Evolutionary conservation across 2,113 vertebrate species (phyloP).

Genomic region (Grantiella picta): DNA sequence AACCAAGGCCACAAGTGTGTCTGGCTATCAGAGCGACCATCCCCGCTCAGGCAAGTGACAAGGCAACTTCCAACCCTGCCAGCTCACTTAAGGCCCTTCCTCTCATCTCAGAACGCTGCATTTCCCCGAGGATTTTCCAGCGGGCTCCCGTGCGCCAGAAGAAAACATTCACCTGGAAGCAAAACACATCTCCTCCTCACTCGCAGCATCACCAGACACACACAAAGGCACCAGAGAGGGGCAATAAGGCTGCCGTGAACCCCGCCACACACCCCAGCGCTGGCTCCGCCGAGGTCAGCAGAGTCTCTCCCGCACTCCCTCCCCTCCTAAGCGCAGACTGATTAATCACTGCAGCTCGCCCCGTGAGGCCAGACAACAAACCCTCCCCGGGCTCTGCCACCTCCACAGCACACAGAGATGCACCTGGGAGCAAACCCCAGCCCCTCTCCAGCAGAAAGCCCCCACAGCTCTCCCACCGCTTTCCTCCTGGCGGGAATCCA

Average conservation of each 20-base stretch:
- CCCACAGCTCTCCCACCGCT: too few species aligned
- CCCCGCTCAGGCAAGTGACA: neutral
- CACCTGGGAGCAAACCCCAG: neutral
- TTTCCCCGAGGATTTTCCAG: neutral
- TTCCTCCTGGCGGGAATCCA: rapidly evolving
- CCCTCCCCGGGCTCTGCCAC: neutral
- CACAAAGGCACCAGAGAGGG: rapidly evolving
- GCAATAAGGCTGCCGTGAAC: neutral
- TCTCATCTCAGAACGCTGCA: neutral
- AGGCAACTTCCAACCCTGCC: neutral
- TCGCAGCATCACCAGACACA: neutral
- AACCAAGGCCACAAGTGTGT: neutral
- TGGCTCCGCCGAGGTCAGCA: neutral
- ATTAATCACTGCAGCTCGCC: neutral
- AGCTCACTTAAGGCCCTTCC: neutral
- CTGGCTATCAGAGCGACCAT: neutral
- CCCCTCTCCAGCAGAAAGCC: neutral
- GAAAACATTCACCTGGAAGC: neutral
- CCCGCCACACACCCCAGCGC: too few species aligned
- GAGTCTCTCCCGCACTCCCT: neutral
- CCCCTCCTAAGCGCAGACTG: neutral
- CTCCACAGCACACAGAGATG: neutral
- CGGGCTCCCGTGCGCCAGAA: neutral
- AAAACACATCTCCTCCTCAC: rapidly evolving
- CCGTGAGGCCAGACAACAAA: neutral